Percentiles rank a stretch among this genome's conserved stretches.
These are phyloP conservation scores for Nestor notabilis DNA, from an alignment of 2,113 vertebrate species.

Conservation along the genomic window DNA sequence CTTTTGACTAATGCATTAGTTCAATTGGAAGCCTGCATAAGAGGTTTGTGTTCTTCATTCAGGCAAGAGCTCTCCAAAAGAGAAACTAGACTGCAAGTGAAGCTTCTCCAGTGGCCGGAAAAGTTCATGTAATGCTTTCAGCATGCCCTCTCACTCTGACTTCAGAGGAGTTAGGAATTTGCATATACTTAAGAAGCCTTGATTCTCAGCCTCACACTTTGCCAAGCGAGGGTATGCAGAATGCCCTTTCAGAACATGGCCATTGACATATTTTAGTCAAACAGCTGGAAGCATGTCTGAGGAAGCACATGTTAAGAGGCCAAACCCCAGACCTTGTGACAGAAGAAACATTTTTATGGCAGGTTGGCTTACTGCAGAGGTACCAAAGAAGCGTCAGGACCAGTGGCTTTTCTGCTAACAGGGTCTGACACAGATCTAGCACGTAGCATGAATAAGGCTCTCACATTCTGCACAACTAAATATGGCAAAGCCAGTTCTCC, in stretches of 20 bases:
- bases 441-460: conserved; percentile 47
- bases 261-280: conserved; percentile 50
- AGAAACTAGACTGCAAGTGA: conserved; percentile 71
- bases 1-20: conserved; percentile 55
- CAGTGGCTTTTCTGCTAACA: neutral
- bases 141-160: conserved; percentile 52
- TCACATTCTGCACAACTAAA: conserved; percentile 61
- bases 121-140: conserved; percentile 57
- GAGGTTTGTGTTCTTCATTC: conserved; percentile 68
- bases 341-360: neutral
- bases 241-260: conserved; percentile 19
- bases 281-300: conserved; percentile 21
- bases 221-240: conserved; percentile 31
- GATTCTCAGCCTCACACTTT: conserved; percentile 40
- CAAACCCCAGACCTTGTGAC: neutral
- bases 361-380: conserved; percentile 56
- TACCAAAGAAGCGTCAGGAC: conserved; percentile 45
- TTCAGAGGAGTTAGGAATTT: conserved; percentile 44
- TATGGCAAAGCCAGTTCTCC: conserved; percentile 71
- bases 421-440: conserved; percentile 33
- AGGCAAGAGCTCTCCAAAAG: conserved; percentile 73
- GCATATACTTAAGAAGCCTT: conserved; percentile 47
- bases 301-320: neutral
- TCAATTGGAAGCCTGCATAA: conserved; percentile 63
- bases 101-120: conserved; percentile 74